Evolutionary conservation across 2,797 vertebrate genomes (phyloP).

Genomic region (Allobates femoralis): DNA sequence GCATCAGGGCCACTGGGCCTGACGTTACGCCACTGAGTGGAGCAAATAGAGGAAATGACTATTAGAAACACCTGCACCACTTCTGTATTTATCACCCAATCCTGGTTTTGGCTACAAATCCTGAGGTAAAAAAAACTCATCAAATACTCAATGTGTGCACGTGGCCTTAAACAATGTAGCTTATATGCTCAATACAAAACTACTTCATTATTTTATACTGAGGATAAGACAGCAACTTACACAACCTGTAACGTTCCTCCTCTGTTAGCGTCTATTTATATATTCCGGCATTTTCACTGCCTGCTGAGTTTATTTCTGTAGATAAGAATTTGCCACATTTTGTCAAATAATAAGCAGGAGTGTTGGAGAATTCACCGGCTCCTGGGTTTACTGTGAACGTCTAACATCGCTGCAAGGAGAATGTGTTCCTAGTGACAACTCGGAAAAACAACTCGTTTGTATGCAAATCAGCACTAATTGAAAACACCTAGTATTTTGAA

Average conservation of each 20-base stretch:
- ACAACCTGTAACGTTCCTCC: not conserved
- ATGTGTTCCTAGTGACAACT: not conserved
- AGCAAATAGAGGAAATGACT: too few relatives aligned
- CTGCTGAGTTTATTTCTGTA: not conserved
- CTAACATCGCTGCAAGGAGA: not conserved
- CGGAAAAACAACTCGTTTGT: slow-evolving; percentile 21
- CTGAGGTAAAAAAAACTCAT: too few relatives aligned
- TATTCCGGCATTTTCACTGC: not conserved
- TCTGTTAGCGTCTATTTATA: not conserved
- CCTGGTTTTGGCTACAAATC: too few relatives aligned
- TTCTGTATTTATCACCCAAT: too few relatives aligned
- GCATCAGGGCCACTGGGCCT: too few relatives aligned
- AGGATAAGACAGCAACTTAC: not conserved
- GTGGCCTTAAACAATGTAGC: too few relatives aligned
- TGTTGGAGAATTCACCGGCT: slow-evolving; percentile 2
- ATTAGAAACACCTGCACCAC: too few relatives aligned
- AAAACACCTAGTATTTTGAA: not conserved
- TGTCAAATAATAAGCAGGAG: slow-evolving; percentile 23
- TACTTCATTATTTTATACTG: not conserved
- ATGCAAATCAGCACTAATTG: not conserved
- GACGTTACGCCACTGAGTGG: too few relatives aligned
- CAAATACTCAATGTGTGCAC: too few relatives aligned
- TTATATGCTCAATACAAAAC: not conserved
- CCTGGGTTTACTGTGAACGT: not conserved
- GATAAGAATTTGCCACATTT: slow-evolving; percentile 15